Evolutionary conservation across 1,140 invertebrate genomes (phyloP).

Genomic region (Phortica variegata): DNA sequence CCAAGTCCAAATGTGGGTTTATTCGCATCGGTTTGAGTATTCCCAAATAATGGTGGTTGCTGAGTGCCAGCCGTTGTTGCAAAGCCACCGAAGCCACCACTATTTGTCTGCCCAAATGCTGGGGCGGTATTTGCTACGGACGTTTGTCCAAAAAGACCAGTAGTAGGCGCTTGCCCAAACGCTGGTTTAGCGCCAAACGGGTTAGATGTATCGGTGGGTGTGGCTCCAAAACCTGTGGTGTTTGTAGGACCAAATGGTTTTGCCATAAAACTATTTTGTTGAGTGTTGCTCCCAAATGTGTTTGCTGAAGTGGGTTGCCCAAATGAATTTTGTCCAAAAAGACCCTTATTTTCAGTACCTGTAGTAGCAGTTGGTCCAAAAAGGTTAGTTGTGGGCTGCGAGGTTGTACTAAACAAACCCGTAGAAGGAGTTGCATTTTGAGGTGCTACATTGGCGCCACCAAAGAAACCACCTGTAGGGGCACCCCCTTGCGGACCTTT

Average conservation of each 20-base stretch:
- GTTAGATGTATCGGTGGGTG: constrained; percentile 57
- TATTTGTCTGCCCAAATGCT: constrained; percentile 44
- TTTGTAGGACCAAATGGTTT: constrained; percentile 62
- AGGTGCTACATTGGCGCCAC: constrained; percentile 34
- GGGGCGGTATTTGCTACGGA: constrained; percentile 50
- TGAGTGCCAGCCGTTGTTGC: constrained; percentile 46
- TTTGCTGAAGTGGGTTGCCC: constrained; percentile 49
- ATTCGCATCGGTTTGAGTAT: constrained; percentile 61
- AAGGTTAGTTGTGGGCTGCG: constrained; percentile 43
- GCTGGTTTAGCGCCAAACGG: constrained; percentile 56
- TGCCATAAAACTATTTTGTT: constrained; percentile 40
- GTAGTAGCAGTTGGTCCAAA: constrained; percentile 52
- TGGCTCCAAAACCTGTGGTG: constrained; percentile 63
- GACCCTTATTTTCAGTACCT: constrained; percentile 35
- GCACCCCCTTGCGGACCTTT: constrained; percentile 67
- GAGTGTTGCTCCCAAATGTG: constrained; percentile 55
- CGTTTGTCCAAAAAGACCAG: constrained; percentile 45
- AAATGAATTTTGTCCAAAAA: constrained; percentile 44
- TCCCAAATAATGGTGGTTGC: constrained; percentile 55
- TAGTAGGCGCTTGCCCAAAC: constrained; percentile 47
- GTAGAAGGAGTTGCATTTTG: constrained; percentile 44
- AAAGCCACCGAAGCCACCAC: constrained; percentile 58
- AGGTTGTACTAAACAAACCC: constrained; percentile 54
- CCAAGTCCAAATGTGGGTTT: constrained; percentile 59
- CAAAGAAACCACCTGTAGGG: constrained; percentile 61